Evolutionary conservation across 2,888 invertebrate genomes (phyloP), one percentile per base, ranked within the genome.

Genomic region (Idaea straminata): DNA sequence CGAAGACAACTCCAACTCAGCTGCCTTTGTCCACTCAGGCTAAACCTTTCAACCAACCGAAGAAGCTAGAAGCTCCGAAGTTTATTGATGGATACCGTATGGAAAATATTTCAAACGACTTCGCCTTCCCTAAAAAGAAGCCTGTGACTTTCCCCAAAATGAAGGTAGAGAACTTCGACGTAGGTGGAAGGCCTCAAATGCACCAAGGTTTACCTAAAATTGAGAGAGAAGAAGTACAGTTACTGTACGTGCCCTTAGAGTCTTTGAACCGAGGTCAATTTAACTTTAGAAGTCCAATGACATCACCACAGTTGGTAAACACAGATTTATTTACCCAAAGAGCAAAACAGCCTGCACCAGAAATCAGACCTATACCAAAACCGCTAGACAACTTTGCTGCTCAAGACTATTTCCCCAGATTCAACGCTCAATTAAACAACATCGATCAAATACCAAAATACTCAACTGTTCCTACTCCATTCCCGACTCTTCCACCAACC

Each of bases 181-280:
- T 47, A 0, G 47, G 5, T 47, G 47, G 0, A 47, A 71, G 77
- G 0, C 77, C 81, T 0, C 85, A 85, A 71, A 67, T 76, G 61
- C 66, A 78, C 10, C 72, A 77, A 62, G 76, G 74, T 7, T 84
- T 82, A 67, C 78, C 83, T 13, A 90, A 88, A 76, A 72, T 83
- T 1, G 93, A 94, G 81, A 88, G 92, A 74, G 95, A 96, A 83
- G 95, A 96, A 85, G 95, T 97, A 0, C 97, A 97, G 79, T 84
- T 97, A 57, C 90, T 97, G 0, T 97, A 97, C 79, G 97, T 97
- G 0, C 97, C 97, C 5, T 93, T 97, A 35, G 97, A 97, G 78
- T 95, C 96, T 0, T 83, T 97, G 34, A 94, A 95, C 73, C 83
- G 86, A 74, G 93, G 92, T 7, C 89, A 90, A 70, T 91, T 86